Evolutionary conservation across 1,140 invertebrate species (phyloP), one percentile per base, ranked within the genome.

Genomic region (Anthonomus grandis): DNA sequence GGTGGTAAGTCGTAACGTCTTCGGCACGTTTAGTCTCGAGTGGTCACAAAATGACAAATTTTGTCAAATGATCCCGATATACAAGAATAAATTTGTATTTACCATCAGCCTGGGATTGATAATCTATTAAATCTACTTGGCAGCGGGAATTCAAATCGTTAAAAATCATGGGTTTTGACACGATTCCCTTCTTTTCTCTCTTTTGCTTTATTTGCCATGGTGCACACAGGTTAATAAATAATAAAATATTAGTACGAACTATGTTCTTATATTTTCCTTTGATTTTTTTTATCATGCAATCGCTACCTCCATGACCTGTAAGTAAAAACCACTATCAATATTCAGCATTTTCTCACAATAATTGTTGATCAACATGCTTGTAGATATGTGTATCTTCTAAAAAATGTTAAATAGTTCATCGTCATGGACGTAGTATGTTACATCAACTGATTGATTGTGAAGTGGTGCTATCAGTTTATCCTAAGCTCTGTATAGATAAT

Each of bases 121-220:
- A 59, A 62, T 78, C 75, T 38, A 79, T 78, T 6, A 79, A 58
- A 63, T 79, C 76, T 10, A 79, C 68, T 67, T 78, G 75, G 55
- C 72, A 74, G 45, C 74, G 25, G 46, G 36, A 57, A 56, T 74
- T 73, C 46, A 73, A 62, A 46, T n/a, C n/a, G n/a, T n/a, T n/a
- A n/a, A n/a, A n/a, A n/a, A n/a, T n/a, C n/a, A n/a, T n/a, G n/a
- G n/a, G 44, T 71, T 48, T 48, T 34, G 8, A 27, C 4, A 48
- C 45, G 13, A 48, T 48, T 27, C 22, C 55, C 47, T 59, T 58
- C 72, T 71, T 67, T 65, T 1, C n/a, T 9, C 17, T 21, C 13
- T 39, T 61, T 58, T 24, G 25, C 15, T 48, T 64, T 47, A 24
- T 52, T 57, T 63, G 61, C 47, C 58, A 65, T 25, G 48, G 17